A percentile compares a stretch with the other conserved stretches of the same genome.
Conservation (phyloP, 1,140 invertebrate species). For the Trachelipus rathkii region DNA sequence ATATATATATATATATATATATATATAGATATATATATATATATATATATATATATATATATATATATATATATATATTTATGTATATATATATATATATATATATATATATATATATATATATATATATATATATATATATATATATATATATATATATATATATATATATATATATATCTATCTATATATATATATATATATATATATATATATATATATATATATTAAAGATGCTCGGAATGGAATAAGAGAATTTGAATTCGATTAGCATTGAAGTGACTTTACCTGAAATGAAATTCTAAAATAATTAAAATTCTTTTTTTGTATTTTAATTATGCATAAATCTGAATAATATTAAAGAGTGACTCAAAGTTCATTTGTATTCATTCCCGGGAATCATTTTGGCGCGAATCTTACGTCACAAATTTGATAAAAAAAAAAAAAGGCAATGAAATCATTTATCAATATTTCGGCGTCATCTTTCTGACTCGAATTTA, state of each 20-base stretch:
- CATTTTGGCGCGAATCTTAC: no score
- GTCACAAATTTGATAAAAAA: no score
- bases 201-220: no score
- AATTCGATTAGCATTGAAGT: background rate
- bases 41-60: slow-evolving; percentile 1
- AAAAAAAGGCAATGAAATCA: no score
- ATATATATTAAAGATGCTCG: no score
- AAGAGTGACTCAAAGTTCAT: no score
- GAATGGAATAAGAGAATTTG: no score
- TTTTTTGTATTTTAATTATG: background rate
- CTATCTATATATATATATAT: background rate
- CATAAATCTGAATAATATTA: no score
- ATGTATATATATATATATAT: background rate
- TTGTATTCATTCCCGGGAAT: no score
- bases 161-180: slow-evolving; percentile 6
- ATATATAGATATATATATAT: slow-evolving; percentile 14
- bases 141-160: slow-evolving; percentile 22
- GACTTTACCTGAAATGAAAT: background rate
- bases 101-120: slow-evolving; percentile 21
- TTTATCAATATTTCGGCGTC: no score
- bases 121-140: slow-evolving; percentile 20
- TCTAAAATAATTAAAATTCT: background rate
- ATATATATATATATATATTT: slow-evolving; percentile 7
- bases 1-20: slow-evolving; percentile 19
- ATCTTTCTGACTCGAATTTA: no score